Evolutionary conservation across 2,888 invertebrate genomes (phyloP).

Genomic region (Lypha dubia): DNA sequence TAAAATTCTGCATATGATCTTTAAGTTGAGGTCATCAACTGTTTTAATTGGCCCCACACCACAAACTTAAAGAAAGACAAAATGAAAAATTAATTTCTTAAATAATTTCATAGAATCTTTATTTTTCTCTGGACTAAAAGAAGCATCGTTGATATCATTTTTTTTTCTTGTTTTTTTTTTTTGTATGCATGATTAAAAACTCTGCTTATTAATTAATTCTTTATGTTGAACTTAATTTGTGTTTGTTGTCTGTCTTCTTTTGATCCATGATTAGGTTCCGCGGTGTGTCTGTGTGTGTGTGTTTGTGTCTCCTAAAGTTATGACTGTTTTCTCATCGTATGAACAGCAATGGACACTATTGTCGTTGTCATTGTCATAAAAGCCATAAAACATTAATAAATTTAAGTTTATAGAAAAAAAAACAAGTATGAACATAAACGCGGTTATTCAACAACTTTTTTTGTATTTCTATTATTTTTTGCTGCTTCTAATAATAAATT

Average conservation of each 20-base stretch:
- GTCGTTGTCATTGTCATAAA: slow-evolving; percentile 43
- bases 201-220: slow-evolving; percentile 63
- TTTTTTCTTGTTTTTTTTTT: slow-evolving; percentile 27
- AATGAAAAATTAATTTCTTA: slow-evolving; percentile 16
- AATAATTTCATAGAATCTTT: slow-evolving; percentile 58
- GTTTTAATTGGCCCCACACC: slow-evolving; percentile 39
- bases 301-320: slow-evolving; percentile 20
- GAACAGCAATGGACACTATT: neutral
- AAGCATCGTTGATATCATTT: slow-evolving; percentile 2
- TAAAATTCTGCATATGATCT: slow-evolving; percentile 28
- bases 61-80: neutral
- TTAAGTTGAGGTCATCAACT: slow-evolving; percentile 41
- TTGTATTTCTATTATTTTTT: neutral
- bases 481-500: slow-evolving; percentile 55
- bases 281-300: neutral
- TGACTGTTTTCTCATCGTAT: slow-evolving; percentile 46
- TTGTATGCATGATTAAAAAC: slow-evolving; percentile 65
- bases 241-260: slow-evolving; percentile 5
- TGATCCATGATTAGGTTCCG: too few species aligned
- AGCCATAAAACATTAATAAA: slow-evolving; percentile 45
- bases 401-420: slow-evolving; percentile 1
- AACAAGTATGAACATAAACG: slow-evolving; percentile 24
- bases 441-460: slow-evolving; percentile 43
- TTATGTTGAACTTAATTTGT: slow-evolving; percentile 24
- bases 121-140: neutral